Evolutionary conservation across 2,113 vertebrate species (phyloP).

Genomic region (Xiphophorus couchianus): DNA sequence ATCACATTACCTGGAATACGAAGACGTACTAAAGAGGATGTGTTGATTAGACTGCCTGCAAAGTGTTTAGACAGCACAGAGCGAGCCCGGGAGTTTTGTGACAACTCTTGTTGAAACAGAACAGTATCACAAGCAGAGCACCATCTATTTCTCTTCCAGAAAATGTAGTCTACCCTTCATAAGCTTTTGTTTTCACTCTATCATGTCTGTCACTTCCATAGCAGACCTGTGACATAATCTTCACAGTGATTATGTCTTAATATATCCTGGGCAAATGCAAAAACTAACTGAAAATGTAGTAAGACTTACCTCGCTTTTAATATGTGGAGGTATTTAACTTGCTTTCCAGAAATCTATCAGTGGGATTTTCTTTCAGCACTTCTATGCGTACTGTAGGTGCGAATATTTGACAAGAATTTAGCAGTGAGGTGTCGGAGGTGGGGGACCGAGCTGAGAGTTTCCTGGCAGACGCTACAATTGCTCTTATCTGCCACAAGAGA

Average conservation of each 20-base stretch:
- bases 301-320: neutral
- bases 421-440: neutral
- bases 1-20: too few relatives aligned
- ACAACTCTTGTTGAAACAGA: constrained; percentile 28
- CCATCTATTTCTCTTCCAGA: neutral
- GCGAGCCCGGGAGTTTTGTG: constrained; percentile 31
- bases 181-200: too few relatives aligned
- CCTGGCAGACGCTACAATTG: neutral
- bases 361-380: neutral
- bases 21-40: too few relatives aligned
- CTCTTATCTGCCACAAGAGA: constrained; percentile 16
- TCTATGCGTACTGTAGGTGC: neutral
- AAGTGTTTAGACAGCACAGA: too few relatives aligned
- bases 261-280: neutral
- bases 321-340: too few relatives aligned
- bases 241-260: too few relatives aligned
- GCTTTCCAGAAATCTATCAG: neutral
- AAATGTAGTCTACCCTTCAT: too few relatives aligned
- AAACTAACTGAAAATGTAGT: neutral
- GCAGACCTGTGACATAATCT: neutral
- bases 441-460: neutral
- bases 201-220: neutral
- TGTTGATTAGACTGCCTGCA: too few relatives aligned
- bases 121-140: constrained; percentile 4
- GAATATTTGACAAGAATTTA: constrained; percentile 13